Base-by-base conservation (phyloP, 1,140 invertebrate species). In the Ostrea denselamellosa region DNA sequence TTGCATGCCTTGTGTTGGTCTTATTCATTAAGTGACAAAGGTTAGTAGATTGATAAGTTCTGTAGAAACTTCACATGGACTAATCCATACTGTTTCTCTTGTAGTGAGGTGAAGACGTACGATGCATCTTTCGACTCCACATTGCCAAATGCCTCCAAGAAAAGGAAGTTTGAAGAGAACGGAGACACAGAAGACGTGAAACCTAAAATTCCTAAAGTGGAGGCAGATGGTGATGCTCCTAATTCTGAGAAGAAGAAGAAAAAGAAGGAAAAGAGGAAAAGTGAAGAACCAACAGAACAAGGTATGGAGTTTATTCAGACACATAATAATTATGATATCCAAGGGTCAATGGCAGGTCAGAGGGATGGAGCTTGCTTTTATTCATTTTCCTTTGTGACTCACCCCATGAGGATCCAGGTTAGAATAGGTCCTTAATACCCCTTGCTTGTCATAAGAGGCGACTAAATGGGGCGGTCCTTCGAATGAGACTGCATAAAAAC, bases 41-140 rank as follows among this genome's bases (percentile, higher is more conserved):
- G 51, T 25, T 52, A 17, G 7, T 56, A 10, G 0, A 14, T 22
- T 53, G 17, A 52, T 81, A 8, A 77, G 34, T 19, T 77, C 17
- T 22, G 51, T n/a, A 19, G 68, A 28, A 1, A 10, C 0, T 22
- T 83, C n/a, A 22, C 65, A 53, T 7, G 5, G 34, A n/a, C n/a
- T 25, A 53, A 25, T 25, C 19, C 22, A 65, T 58, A n/a, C 44
- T 19, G 4, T 53, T 90, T 19, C 71, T 87, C 14, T 92, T 90
- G n/a, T 90, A 95, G 95, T 89, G 93, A 96, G 91, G 93, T 96
- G 5, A 92, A 94, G 52, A 93, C 94, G 52, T 96, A 96, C 90
- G 93, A 94, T 53, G 86, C 92, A 17, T 92, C 93, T n/a, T 94
- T 92, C 83, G 96, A 96, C 90, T 95, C 95, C 17, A 96, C 95